A percentile compares a stretch with the other conserved stretches of the same genome.
Evolutionary conservation across 2,113 vertebrate genomes (phyloP).

Genomic region (Plecotus auritus): DNA sequence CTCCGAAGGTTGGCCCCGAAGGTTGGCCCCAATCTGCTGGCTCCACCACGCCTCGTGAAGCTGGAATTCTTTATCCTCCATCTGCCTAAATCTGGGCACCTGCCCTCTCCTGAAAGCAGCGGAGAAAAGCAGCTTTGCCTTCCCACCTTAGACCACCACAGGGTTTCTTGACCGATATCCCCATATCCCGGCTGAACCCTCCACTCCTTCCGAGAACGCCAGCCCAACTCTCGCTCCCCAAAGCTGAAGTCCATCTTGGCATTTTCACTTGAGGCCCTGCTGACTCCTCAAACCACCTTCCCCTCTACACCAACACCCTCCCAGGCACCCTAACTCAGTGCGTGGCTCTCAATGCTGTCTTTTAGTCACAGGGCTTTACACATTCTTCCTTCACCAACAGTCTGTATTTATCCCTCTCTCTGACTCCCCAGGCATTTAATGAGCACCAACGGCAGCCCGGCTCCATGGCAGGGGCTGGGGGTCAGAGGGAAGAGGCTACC

Average conservation of each 20-base stretch:
- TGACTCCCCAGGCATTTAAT: background rate
- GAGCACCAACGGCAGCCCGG: background rate
- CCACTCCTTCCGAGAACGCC: background rate
- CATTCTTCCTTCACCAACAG: background rate
- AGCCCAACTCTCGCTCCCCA: accelerated
- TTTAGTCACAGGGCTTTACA: background rate
- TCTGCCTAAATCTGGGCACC: background rate
- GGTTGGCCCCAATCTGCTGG: background rate
- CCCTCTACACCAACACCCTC: background rate
- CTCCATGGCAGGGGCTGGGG: background rate
- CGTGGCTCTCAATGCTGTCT: background rate
- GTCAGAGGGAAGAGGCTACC: background rate
- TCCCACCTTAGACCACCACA: background rate
- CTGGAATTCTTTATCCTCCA: background rate
- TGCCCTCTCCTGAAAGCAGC: background rate
- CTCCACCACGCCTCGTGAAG: background rate
- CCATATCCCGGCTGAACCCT: accelerated
- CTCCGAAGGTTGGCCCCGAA: too few species aligned
- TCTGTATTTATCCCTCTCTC: background rate
- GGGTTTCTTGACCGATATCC: background rate
- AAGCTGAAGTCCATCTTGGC: background rate
- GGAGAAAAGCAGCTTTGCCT: background rate
- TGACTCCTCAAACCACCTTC: background rate
- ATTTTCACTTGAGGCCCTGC: background rate
- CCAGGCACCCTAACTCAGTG: background rate